phyloP scores from a whole-genome alignment of 2,797 vertebrate genomes.

The Pseudochaenichthys georgianus region DNA sequence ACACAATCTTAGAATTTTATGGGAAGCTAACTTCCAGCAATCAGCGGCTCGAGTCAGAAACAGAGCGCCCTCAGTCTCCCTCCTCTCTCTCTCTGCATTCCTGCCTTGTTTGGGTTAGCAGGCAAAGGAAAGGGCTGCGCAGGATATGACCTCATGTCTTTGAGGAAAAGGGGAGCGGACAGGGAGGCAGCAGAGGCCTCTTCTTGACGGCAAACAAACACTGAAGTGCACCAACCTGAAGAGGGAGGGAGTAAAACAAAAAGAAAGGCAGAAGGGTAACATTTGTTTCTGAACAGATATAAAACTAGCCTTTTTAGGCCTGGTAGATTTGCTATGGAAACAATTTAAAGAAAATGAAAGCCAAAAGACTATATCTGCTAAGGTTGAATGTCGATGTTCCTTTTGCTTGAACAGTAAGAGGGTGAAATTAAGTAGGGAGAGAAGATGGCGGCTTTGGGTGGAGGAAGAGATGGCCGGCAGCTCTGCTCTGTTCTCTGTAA shows the following conservation, averaged over 20 bases:
- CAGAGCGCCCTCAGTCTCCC: constrained; percentile 68
- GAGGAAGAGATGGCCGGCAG: constrained; percentile 73
- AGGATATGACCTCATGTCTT: constrained; percentile 89
- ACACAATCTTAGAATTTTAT: not conserved
- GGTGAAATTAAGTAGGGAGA: constrained; percentile 63
- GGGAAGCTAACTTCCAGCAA: constrained; percentile 24
- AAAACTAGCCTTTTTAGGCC: not conserved
- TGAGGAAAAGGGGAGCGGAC: constrained; percentile 82
- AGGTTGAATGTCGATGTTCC: constrained; percentile 20
- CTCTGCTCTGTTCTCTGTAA: constrained; percentile 87
- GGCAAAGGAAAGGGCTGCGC: constrained; percentile 84
- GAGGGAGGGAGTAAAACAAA: constrained; percentile 27
- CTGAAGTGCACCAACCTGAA: constrained; percentile 47
- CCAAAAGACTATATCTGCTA: constrained; percentile 4
- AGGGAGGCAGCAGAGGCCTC: constrained; percentile 78
- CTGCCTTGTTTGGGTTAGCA: constrained; percentile 86
- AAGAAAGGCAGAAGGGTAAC: constrained; percentile 5
- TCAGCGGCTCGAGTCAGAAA: constrained; percentile 39
- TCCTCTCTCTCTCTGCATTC: constrained; percentile 67
- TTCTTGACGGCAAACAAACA: constrained; percentile 78
- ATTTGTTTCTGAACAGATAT: constrained; percentile 9
- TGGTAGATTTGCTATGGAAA: not conserved
- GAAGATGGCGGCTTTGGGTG: constrained; percentile 81
- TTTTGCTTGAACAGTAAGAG: constrained; percentile 29
- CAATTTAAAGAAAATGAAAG: not conserved